Evolutionary conservation across 2,797 vertebrate species (phyloP).

Genomic region (Acridotheres tristis): DNA sequence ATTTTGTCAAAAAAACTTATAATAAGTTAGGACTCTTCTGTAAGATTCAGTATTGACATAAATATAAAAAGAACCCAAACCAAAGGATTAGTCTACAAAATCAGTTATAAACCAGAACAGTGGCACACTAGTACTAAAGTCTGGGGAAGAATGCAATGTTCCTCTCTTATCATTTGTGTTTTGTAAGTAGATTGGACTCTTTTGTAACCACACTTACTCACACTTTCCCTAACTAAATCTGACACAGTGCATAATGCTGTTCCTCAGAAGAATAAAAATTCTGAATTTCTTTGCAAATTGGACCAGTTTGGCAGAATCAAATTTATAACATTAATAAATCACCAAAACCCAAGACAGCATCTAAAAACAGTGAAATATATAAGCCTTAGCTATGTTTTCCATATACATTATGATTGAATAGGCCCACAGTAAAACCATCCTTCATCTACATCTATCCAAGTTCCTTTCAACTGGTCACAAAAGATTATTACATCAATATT

Average conservation of each 20-base stretch:
- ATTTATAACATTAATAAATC: conserved; percentile 38
- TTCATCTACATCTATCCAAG: background rate
- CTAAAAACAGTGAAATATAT: conserved; percentile 7
- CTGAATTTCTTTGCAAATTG: background rate
- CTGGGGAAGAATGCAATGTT: background rate
- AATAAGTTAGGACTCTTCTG: background rate
- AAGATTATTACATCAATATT: background rate
- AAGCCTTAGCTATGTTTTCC: conserved; percentile 25
- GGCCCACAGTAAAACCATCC: background rate
- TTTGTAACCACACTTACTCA: background rate
- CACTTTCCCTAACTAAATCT: background rate
- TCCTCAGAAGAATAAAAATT: background rate
- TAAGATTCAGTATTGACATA: background rate
- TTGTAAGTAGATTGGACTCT: background rate
- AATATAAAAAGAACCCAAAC: background rate
- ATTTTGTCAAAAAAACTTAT: background rate
- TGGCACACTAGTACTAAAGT: background rate
- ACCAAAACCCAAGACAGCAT: conserved; percentile 16
- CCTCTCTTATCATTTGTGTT: background rate
- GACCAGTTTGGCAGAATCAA: background rate
- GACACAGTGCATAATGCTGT: background rate
- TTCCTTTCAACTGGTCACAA: background rate
- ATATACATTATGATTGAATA: conserved; percentile 15
- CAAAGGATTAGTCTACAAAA: background rate
- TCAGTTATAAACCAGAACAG: background rate